Evolutionary conservation across 2,797 vertebrate genomes (phyloP).

Genomic region (Lateolabrax maculatus): DNA sequence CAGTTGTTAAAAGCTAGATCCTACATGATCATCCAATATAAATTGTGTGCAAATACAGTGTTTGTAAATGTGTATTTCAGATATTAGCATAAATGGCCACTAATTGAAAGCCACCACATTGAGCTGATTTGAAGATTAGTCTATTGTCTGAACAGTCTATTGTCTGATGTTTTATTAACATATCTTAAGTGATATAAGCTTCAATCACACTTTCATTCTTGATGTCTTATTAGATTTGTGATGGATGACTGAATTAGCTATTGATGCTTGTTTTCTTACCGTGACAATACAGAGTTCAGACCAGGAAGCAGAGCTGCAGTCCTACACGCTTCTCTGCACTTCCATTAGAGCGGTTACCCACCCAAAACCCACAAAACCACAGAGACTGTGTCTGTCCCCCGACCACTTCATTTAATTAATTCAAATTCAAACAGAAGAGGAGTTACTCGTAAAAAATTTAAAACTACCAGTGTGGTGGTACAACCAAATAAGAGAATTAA

Average conservation of each 20-base stretch:
- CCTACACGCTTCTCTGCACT: too few species aligned
- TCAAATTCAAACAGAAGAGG: too few species aligned
- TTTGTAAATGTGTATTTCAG: not conserved
- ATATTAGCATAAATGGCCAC: not conserved
- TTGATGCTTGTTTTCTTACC: not conserved
- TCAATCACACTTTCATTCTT: not conserved
- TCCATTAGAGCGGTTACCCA: too few species aligned
- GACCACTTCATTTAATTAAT: too few species aligned
- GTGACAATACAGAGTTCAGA: too few species aligned
- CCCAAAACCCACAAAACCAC: too few species aligned
- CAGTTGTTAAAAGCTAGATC: not conserved
- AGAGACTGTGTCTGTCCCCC: too few species aligned
- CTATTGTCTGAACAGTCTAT: constrained; percentile 9
- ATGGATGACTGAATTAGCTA: not conserved
- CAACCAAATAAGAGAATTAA: too few species aligned
- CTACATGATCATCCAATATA: not conserved
- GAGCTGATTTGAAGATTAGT: constrained; percentile 22
- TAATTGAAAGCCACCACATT: not conserved
- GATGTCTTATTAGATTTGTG: not conserved
- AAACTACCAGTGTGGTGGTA: too few species aligned
- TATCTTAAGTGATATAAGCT: not conserved
- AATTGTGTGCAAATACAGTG: not conserved
- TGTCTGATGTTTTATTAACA: too few species aligned
- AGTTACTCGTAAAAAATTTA: too few species aligned
- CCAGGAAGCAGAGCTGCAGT: too few species aligned